Percentiles rank a stretch among this genome's conserved stretches.
Evolutionary conservation across 2,113 vertebrate species (phyloP).

Genomic region (Motacilla tschutschensis): DNA sequence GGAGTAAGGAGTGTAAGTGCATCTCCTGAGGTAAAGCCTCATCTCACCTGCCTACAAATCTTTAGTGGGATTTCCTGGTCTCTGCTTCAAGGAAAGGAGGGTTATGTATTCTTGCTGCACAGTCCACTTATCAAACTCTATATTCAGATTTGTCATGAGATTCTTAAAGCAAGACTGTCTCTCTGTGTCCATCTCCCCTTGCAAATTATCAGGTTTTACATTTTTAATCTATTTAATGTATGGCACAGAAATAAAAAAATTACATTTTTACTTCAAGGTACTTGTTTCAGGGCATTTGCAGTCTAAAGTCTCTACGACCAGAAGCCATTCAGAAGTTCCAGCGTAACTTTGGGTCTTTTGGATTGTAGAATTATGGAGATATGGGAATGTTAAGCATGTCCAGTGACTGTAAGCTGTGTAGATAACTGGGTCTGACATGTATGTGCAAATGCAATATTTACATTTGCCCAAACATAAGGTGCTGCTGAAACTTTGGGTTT

Average conservation of each 20-base stretch:
- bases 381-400: accelerated
- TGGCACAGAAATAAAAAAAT: not conserved
- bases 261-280: not conserved
- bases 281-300: not conserved
- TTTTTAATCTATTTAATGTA: not conserved
- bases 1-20: not conserved
- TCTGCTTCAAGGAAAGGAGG: not conserved
- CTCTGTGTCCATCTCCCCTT: accelerated
- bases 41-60: not conserved
- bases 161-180: not conserved
- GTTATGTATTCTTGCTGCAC: not conserved
- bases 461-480: not conserved
- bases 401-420: not conserved
- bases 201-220: not conserved
- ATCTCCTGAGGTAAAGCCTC: not conserved
- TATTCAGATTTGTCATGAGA: not conserved
- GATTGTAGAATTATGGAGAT: not conserved
- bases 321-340: not conserved
- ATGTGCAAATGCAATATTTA: not conserved
- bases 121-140: not conserved
- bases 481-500: not conserved
- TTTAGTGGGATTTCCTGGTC: not conserved
- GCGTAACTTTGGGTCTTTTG: not conserved
- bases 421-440: not conserved
- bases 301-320: not conserved